phyloP scores from a whole-genome alignment of 2,888 invertebrate species.

The Hemistola chrysoprasaria region DNA sequence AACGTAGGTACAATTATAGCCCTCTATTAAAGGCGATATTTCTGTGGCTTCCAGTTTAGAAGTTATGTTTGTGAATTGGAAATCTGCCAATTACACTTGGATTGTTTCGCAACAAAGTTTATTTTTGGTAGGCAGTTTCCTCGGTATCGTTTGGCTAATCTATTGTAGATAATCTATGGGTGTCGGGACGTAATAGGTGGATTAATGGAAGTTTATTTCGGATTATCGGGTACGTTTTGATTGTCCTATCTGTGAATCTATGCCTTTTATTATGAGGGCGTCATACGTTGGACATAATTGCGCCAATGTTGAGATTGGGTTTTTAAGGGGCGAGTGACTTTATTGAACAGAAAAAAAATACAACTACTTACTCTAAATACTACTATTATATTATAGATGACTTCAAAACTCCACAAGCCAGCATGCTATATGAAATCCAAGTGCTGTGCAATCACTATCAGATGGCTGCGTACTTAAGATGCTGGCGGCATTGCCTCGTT shows the following conservation, averaged over 20 bases:
- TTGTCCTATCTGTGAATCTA: not conserved
- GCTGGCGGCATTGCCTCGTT: too few species aligned
- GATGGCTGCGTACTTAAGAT: too few species aligned
- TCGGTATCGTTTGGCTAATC: slow-evolving; percentile 19
- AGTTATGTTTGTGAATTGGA: slow-evolving; percentile 26
- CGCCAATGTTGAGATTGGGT: too few species aligned
- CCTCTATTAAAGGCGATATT: slow-evolving; percentile 30
- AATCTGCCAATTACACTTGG: slow-evolving; percentile 28
- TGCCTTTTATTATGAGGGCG: too few species aligned
- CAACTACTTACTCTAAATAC: too few species aligned
- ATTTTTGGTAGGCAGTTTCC: slow-evolving; percentile 18
- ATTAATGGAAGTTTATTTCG: slow-evolving; percentile 10
- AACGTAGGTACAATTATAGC: slow-evolving; percentile 22
- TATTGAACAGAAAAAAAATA: too few species aligned
- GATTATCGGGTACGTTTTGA: not conserved
- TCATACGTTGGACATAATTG: too few species aligned
- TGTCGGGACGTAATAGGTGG: slow-evolving; percentile 5
- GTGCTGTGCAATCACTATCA: too few species aligned
- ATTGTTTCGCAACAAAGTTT: slow-evolving; percentile 25
- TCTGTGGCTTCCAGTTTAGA: slow-evolving; percentile 26
- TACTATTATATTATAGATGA: too few species aligned
- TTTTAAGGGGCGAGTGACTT: too few species aligned
- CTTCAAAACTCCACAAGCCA: too few species aligned
- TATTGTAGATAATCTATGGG: slow-evolving; percentile 19
- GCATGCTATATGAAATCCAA: too few species aligned